A percentile compares a stretch with the other conserved stretches of the same genome.
Evolutionary conservation across 2,797 vertebrate species (phyloP).

Genomic region (Takifugu rubripes): DNA sequence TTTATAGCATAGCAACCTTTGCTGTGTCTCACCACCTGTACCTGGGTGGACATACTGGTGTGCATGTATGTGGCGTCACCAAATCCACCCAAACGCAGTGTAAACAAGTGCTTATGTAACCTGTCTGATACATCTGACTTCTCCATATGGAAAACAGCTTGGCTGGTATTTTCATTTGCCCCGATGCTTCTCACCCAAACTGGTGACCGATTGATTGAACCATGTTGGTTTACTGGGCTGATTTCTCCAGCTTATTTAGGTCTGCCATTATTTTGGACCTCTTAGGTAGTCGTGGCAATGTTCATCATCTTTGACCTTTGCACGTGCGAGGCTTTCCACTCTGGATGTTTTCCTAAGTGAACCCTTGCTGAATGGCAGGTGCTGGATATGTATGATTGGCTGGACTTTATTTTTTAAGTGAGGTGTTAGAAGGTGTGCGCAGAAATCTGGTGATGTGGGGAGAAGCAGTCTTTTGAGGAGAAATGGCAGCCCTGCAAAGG

Average conservation of each 20-base stretch:
- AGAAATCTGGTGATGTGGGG: constrained; percentile 43
- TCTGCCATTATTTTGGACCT: constrained; percentile 41
- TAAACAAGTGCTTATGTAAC: constrained; percentile 46
- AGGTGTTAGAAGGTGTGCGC: constrained; percentile 43
- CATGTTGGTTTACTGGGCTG: constrained; percentile 48
- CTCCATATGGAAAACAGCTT: constrained; percentile 69
- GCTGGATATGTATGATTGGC: constrained; percentile 49
- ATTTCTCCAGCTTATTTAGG: constrained; percentile 62
- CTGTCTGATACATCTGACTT: constrained; percentile 53
- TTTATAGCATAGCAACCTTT: neutral
- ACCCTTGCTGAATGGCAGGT: constrained; percentile 41
- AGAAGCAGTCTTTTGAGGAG: constrained; percentile 38
- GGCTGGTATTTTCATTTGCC: constrained; percentile 47
- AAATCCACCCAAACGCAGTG: constrained; percentile 41
- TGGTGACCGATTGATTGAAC: constrained; percentile 60
- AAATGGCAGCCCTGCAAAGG: constrained; percentile 26
- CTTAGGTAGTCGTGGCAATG: constrained; percentile 39
- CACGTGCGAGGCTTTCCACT: constrained; percentile 30
- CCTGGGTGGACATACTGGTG: constrained; percentile 1
- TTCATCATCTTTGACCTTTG: constrained; percentile 57
- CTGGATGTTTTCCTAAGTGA: constrained; percentile 42
- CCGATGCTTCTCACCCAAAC: constrained; percentile 39
- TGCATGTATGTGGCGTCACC: constrained; percentile 2
- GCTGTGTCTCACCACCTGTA: constrained; percentile 8
- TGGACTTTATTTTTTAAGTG: constrained; percentile 56